Base-by-base conservation (phyloP, 2,888 invertebrate genomes). In the Omphaloscelis lunosa region DNA sequence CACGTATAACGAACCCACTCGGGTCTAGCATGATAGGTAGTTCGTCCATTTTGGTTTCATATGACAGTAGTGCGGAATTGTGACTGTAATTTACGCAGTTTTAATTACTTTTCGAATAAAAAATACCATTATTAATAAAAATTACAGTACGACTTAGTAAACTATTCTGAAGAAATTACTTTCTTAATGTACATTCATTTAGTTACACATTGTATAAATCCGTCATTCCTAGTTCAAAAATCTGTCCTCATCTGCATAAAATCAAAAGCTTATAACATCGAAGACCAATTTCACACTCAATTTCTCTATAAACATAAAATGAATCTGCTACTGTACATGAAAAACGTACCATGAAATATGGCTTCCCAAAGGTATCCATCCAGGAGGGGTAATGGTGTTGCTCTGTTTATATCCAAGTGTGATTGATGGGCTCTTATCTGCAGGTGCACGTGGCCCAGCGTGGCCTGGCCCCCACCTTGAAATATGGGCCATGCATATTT, bases 351-450 rank as follows among this genome's bases (percentile, higher is more conserved):
- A 89, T 94, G 91, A 94, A 93, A 87, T 82, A 93, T 92, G 90
- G 90, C 89, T 86, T 79, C 85, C 86, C 84, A 82, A 84, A 82
- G 85, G 88, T 88, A 81, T 70, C 77, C 45, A 86, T 84, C 86
- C 67, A 69, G 66, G 77, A 59, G 74, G 85, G 81, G 82, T 83
- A 84, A 86, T 75, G 80, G 66, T 85, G 77, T 86, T 82, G 84
- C 87, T 90, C 92, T 95, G 95, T 95, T 94, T 95, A 94, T 94
- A 94, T 89, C 87, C 92, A 82, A 94, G 93, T 93, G 94, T 96
- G 95, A 96, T 96, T 95, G 96, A 96, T 96, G 94, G 90, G 85
- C 92, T 90, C 92, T 96, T 95, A 95, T 95, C 95, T 93, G 87
- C 83, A 86, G 89, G 92, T 93, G 93, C 94, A 94, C 92, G 93